Base-by-base conservation (phyloP, 2,113 vertebrate genomes). In the Oryzias woworae region DNA sequence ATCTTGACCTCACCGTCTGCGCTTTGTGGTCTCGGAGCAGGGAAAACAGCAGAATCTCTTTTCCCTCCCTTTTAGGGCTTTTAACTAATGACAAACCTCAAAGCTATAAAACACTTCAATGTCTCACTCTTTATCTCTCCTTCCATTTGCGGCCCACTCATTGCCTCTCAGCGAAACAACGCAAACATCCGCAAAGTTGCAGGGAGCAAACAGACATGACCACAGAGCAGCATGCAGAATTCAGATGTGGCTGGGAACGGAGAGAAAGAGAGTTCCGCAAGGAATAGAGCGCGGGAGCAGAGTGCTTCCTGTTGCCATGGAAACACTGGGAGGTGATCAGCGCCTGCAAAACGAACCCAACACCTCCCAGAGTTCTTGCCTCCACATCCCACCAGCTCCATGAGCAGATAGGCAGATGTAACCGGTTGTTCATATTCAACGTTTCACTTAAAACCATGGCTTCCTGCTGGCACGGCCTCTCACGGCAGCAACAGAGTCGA, bases 301-400 rank as follows among this genome's bases (percentile, higher is more conserved):
- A 82, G 73, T 84, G 78, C 78, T 84, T 87, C 73, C 61, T 76
- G 89, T 89, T 90, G 73, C 87, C 51, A 87, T 88, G 83, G 87
- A 75, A 88, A 91, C 83, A 68, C 47, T 47, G 71, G 58, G 54
- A 86, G 73, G 58, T 52, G 31, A 76, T 87, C 52, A 47, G 69
- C 70, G 73, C n/a, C 10, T 24, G 56, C 62, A 59, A 82, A 82
- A 73, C 28, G 64, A 71, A 69, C 56, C 55, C 67, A n/a, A 42
- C 52, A 10, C 44, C 57, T 53, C 42, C 58, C 49, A 0, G 14
- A 52, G 62, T 44, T 46, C 22, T 14, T 24, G 46, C 53, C 16
- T 52, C 56, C 26, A 18, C 22, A 24, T 44, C 8, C 46, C 54
- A 58, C 53, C 52, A 18, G 62, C 69, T 7, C 17, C 18, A 62